These are phyloP conservation scores for Campoletis raptor DNA, from an alignment of 2,888 invertebrate species.

Conservation along the genomic window DNA sequence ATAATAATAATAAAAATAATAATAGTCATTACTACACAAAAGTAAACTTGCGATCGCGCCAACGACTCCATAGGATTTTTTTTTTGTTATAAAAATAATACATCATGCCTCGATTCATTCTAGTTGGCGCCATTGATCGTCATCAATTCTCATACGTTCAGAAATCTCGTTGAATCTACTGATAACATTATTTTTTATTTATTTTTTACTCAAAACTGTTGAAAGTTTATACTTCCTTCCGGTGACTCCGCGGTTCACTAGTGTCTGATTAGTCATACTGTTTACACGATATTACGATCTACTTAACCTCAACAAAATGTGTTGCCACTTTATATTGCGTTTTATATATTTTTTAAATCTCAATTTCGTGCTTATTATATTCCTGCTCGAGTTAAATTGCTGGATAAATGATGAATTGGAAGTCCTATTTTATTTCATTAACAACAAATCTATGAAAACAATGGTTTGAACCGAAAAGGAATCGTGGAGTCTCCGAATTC, in stretches of 20 bases:
- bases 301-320: not conserved
- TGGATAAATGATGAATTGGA: not conserved
- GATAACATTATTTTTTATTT: not conserved
- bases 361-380: not conserved
- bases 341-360: not conserved
- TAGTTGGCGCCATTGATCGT: slow-evolving; percentile 73
- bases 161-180: not conserved
- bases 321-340: not conserved
- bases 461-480: not conserved
- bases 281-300: not conserved
- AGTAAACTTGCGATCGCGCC: slow-evolving; percentile 76
- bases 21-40: slow-evolving; percentile 63
- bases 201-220: not conserved
- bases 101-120: slow-evolving; percentile 73
- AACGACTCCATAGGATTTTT: slow-evolving; percentile 74
- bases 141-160: slow-evolving; percentile 52
- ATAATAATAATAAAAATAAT: slow-evolving; percentile 45
- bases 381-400: not conserved
- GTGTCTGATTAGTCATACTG: slow-evolving; percentile 23
- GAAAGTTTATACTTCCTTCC: not conserved
- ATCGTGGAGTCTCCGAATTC: not conserved
- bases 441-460: not conserved
- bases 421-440: not conserved
- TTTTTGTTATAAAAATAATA: slow-evolving; percentile 83
- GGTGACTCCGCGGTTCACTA: slow-evolving; percentile 13